Evolutionary conservation across 2,113 vertebrate genomes (phyloP).

Genomic region (Tonatia bakeri): DNA sequence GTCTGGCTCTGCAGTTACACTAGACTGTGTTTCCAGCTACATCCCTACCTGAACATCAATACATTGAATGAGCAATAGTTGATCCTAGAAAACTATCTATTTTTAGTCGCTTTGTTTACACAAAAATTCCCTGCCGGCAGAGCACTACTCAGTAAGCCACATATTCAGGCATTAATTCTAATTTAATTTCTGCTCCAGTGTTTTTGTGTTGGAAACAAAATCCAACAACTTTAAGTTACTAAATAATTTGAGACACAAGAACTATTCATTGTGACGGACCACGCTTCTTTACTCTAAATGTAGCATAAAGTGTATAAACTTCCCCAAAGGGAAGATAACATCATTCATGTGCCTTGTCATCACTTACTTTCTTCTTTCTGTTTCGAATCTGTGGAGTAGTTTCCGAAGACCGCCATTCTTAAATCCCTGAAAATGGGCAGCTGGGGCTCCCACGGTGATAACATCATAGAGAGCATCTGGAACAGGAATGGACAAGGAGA

Average conservation of each 20-base stretch:
- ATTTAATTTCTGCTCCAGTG: constrained; percentile 5
- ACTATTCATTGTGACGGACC: background rate
- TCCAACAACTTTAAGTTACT: background rate
- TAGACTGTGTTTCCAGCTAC: background rate
- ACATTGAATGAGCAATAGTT: background rate
- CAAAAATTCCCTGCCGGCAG: background rate
- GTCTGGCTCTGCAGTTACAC: background rate
- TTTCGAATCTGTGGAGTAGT: constrained; percentile 91
- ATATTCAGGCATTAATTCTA: background rate
- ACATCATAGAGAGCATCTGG: constrained; percentile 95
- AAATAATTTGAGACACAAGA: background rate
- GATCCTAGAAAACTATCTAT: background rate
- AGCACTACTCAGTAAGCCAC: background rate
- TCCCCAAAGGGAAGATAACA: background rate
- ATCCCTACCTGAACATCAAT: background rate
- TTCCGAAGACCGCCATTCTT: constrained; percentile 96
- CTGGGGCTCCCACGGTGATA: constrained; percentile 95
- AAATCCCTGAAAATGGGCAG: constrained; percentile 97
- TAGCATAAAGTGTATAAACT: background rate
- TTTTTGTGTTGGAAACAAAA: background rate
- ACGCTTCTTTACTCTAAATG: background rate
- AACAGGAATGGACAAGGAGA: constrained; percentile 63
- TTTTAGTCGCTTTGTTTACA: background rate
- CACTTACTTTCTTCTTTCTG: constrained; percentile 95
- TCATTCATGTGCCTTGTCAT: background rate